A percentile compares a stretch with the other conserved stretches of the same genome.
Conservation (phyloP, 1,140 invertebrate species). For the Globodera ellingtonae region DNA sequence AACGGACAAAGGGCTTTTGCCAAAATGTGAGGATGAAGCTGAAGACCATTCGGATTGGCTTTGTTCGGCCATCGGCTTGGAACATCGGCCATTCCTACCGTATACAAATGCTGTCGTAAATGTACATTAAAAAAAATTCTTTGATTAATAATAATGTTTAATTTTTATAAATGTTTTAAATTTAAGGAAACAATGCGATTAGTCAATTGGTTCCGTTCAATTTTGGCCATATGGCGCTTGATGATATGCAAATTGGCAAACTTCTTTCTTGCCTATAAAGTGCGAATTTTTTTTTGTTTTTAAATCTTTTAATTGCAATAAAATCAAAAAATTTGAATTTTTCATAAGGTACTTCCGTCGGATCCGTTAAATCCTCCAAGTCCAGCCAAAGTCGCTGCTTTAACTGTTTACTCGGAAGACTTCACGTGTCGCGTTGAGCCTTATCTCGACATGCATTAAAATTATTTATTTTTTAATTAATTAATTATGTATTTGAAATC, state of each 20-base stretch:
- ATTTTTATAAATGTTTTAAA: background rate
- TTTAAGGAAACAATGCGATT: conserved; percentile 19
- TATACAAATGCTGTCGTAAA: conserved; percentile 31
- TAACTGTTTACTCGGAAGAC: conserved; percentile 1
- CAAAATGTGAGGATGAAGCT: conserved; percentile 2
- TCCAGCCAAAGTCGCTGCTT: conserved; percentile 5
- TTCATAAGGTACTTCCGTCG: conserved; percentile 17
- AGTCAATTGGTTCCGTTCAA: conserved; percentile 16
- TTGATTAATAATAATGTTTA: background rate
- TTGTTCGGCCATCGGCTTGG: too few species aligned
- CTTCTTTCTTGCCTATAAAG: conserved; percentile 33
- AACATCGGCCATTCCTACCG: conserved; percentile 18
- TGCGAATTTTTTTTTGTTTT: background rate
- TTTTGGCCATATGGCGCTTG: conserved; percentile 10
- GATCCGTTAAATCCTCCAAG: conserved; percentile 24
- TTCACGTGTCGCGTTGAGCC: background rate
- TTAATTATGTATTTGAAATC: too few species aligned
- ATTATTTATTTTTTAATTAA: too few species aligned
- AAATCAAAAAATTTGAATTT: background rate
- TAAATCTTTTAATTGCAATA: too few species aligned
- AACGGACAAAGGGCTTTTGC: conserved; percentile 2
- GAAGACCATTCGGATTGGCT: too few species aligned
- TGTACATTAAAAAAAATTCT: conserved; percentile 6
- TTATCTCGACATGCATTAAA: background rate
- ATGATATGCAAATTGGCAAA: conserved; percentile 23